Evolutionary conservation across 1,140 invertebrate species (phyloP).

Genomic region (Caenorhabditis tropicalis): DNA sequence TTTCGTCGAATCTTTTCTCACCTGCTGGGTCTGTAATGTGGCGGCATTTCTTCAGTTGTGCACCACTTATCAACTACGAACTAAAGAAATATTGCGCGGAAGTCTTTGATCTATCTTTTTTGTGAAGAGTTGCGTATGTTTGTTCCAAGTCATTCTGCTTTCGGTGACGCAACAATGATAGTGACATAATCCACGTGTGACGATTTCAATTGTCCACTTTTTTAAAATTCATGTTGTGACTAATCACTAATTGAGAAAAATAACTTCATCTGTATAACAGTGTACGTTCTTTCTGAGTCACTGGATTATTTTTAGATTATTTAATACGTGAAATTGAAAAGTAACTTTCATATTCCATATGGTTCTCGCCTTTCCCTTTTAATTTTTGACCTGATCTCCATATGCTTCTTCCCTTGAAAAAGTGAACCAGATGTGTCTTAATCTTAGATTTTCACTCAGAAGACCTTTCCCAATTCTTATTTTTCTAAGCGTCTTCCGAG

Average conservation of each 20-base stretch:
- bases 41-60: constrained; percentile 5
- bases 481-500: not conserved
- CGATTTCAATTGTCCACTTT: not conserved
- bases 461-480: not conserved
- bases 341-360: not conserved
- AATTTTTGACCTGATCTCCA: constrained; percentile 8
- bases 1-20: not conserved
- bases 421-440: constrained; percentile 25
- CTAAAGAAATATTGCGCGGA: not conserved
- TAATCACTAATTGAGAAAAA: too few species aligned
- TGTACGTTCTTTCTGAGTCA: too few species aligned
- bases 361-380: not conserved
- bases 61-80: not conserved
- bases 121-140: not conserved
- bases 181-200: not conserved
- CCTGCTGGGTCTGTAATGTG: not conserved
- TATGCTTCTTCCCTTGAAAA: not conserved
- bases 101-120: constrained; percentile 3
- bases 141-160: not conserved
- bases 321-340: not conserved
- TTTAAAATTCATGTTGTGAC: too few species aligned
- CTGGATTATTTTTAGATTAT: too few species aligned
- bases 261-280: too few species aligned
- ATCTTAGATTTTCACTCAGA: not conserved
- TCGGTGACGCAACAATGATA: not conserved